A percentile compares a stretch with the other conserved stretches of the same genome.
These are phyloP conservation scores for Ceyx margarethae DNA, from an alignment of 2,113 vertebrate species.

Conservation along the genomic window DNA sequence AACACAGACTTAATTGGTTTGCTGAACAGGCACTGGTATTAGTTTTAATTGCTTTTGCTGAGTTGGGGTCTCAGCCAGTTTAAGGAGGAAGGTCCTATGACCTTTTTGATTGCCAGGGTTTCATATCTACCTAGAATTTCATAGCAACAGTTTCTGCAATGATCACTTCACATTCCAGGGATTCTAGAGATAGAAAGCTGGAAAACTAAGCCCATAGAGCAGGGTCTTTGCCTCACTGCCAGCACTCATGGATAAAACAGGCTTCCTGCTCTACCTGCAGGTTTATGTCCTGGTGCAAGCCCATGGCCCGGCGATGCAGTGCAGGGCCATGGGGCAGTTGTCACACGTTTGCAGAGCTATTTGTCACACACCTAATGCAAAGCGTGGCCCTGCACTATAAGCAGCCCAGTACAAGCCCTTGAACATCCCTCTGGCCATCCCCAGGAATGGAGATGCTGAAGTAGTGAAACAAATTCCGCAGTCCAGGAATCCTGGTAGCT, in stretches of 20 bases:
- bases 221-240: not conserved
- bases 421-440: not conserved
- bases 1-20: not conserved
- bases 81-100: not conserved
- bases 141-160: not conserved
- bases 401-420: not conserved
- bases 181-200: not conserved
- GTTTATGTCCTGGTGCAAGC: rapidly evolving
- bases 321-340: not conserved
- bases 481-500: not conserved
- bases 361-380: rapidly evolving
- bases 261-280: not conserved
- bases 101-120: not conserved
- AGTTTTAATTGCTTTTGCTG: not conserved
- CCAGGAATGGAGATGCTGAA: not conserved
- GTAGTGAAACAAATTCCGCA: rapidly evolving
- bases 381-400: rapidly evolving
- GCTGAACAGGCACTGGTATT: not conserved
- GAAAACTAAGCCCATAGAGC: not conserved
- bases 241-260: not conserved
- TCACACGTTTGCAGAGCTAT: rapidly evolving
- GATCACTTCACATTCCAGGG: not conserved
- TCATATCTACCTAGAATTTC: not conserved
- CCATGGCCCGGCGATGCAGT: rapidly evolving
- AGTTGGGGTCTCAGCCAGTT: not conserved